Percentiles rank a stretch among this genome's conserved stretches.
Conservation (phyloP, 2,113 vertebrate genomes). For the Cottus gobio region DNA sequence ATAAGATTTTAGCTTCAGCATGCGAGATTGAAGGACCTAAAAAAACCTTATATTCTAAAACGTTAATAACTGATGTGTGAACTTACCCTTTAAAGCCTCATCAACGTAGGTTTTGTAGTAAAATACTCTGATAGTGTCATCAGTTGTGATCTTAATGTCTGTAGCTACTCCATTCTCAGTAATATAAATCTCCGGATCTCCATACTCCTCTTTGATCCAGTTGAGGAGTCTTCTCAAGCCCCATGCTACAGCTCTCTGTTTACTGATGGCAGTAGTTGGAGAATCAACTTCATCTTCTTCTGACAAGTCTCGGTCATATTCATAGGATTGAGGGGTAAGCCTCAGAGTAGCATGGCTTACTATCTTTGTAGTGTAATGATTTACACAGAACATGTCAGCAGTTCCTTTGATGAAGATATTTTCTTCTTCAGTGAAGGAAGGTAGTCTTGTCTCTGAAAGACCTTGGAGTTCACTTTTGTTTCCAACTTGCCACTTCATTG, state of each 20-base stretch:
- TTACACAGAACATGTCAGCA: slow-evolving; percentile 92
- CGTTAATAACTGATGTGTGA: too few relatives aligned
- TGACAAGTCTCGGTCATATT: slow-evolving; percentile 82
- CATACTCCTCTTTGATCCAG: slow-evolving; percentile 96
- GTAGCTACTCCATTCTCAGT: slow-evolving; percentile 90
- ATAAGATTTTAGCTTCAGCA: too few relatives aligned
- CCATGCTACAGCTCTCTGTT: slow-evolving; percentile 86
- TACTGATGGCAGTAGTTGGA: slow-evolving; percentile 79
- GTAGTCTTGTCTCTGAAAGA: slow-evolving; percentile 86
- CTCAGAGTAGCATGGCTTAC: slow-evolving; percentile 77
- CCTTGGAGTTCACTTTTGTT: slow-evolving; percentile 93
- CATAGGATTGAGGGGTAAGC: slow-evolving; percentile 84
- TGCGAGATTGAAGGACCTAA: too few relatives aligned
- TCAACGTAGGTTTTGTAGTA: slow-evolving; percentile 93
- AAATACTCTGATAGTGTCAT: slow-evolving; percentile 88
- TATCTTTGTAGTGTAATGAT: slow-evolving; percentile 86
- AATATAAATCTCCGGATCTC: slow-evolving; percentile 89
- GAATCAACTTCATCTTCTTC: slow-evolving; percentile 77
- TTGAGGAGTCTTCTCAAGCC: slow-evolving; percentile 90
- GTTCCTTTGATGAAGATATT: slow-evolving; percentile 87
- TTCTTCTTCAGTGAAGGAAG: slow-evolving; percentile 88
- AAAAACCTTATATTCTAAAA: too few relatives aligned
- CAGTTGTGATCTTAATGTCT: slow-evolving; percentile 46
- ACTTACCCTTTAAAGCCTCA: slow-evolving; percentile 94
- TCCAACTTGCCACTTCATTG: slow-evolving; percentile 93